phyloP scores from a whole-genome alignment of 2,888 invertebrate species.

The Aleiodes alternator region DNA sequence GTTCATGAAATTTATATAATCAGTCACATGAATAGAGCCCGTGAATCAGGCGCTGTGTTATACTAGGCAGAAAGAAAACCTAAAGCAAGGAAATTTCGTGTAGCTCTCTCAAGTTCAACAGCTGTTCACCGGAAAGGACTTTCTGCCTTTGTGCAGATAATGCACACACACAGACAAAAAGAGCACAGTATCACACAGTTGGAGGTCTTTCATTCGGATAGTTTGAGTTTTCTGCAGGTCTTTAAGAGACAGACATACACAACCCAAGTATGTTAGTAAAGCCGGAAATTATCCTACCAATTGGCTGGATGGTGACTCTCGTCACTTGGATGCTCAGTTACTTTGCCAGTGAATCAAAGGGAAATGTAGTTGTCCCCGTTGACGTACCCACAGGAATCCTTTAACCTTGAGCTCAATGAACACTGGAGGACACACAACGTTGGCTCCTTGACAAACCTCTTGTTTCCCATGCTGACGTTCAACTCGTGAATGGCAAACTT shows the following conservation, averaged over 20 bases:
- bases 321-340: conserved; percentile 15
- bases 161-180: background rate
- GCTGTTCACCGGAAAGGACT: conserved; percentile 2
- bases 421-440: background rate
- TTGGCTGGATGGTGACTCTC: conserved; percentile 3
- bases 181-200: background rate
- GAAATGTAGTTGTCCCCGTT: conserved; percentile 30
- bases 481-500: conserved; percentile 13
- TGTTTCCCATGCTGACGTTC: conserved; percentile 17
- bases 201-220: too few relatives aligned
- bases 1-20: conserved; percentile 2
- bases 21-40: background rate
- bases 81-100: background rate
- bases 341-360: background rate
- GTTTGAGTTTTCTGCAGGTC: too few relatives aligned
- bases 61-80: too few relatives aligned
- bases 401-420: conserved; percentile 17
- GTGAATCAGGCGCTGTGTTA: too few relatives aligned
- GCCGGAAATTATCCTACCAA: conserved; percentile 32
- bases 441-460: conserved; percentile 29
- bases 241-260: too few relatives aligned
- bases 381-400: conserved; percentile 18
- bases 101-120: conserved; percentile 3
- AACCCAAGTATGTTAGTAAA: background rate
- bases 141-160: conserved; percentile 4